Evolutionary conservation across 2,797 vertebrate genomes (phyloP).

Genomic region (Botia almorhae): DNA sequence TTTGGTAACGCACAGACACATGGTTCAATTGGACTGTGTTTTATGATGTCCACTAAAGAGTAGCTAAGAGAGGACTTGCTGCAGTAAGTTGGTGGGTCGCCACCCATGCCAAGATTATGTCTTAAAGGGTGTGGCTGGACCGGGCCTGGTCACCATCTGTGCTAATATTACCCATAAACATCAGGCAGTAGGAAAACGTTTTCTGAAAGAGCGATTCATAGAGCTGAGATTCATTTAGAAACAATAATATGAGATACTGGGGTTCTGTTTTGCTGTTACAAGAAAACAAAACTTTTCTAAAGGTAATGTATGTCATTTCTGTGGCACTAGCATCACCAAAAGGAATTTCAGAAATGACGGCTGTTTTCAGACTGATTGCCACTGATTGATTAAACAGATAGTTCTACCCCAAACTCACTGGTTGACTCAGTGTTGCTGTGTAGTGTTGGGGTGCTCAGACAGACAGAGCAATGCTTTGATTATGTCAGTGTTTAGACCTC

Average conservation of each 20-base stretch:
- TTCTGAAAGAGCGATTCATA: not conserved
- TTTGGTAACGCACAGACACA: not conserved
- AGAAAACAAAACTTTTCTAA: not conserved
- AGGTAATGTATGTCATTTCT: not conserved
- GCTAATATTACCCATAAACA: slow-evolving; percentile 28
- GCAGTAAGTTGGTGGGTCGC: slow-evolving; percentile 18
- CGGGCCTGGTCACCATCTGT: slow-evolving; percentile 16
- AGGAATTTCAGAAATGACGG: no score
- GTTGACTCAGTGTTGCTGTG: not conserved
- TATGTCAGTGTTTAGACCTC: not conserved
- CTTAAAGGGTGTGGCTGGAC: slow-evolving; percentile 22
- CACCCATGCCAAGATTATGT: slow-evolving; percentile 19
- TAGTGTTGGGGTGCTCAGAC: not conserved
- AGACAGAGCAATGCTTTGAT: not conserved
- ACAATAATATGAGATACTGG: not conserved
- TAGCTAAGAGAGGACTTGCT: not conserved
- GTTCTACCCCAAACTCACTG: not conserved
- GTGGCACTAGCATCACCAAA: not conserved
- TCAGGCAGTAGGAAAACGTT: not conserved
- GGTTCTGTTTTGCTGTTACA: not conserved
- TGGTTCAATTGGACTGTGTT: not conserved
- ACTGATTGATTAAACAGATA: not conserved
- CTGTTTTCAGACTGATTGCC: not conserved
- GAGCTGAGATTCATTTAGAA: no score
- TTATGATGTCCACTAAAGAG: not conserved